Evolutionary conservation across 35 echinoderm and acorn worm species (phyloP).

Genomic region (Heliocidaris tuberculata): DNA sequence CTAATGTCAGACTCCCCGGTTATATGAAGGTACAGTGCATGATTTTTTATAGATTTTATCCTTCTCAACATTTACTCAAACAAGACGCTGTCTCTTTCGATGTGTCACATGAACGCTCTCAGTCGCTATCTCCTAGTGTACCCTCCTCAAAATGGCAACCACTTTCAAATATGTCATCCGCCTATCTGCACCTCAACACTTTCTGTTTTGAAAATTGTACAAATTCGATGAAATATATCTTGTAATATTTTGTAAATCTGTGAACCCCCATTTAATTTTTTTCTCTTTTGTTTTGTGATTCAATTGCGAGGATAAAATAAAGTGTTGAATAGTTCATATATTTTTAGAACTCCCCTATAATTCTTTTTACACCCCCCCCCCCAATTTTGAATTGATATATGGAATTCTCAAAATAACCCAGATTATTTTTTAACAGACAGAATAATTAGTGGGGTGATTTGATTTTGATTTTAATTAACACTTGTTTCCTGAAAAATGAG

Average conservation of each 20-base stretch:
- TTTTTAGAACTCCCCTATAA: background rate
- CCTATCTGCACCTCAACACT: background rate
- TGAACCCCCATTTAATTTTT: background rate
- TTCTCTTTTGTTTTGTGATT: background rate
- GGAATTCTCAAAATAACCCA: too few species aligned
- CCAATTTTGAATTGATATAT: background rate
- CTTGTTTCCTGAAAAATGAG: background rate
- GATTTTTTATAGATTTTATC: background rate
- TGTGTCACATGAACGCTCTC: conserved; percentile 4
- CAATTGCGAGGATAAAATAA: background rate
- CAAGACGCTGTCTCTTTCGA: background rate
- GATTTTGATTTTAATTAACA: background rate
- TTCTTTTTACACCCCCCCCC: background rate
- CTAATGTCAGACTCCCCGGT: conserved; percentile 40
- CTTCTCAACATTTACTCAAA: background rate
- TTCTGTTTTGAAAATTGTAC: background rate
- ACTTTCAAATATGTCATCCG: background rate
- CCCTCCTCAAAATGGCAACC: background rate
- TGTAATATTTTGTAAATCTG: conserved; percentile 3
- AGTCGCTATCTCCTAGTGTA: background rate
- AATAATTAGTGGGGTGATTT: too few species aligned
- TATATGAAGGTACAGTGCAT: conserved; percentile 52
- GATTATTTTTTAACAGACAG: too few species aligned
- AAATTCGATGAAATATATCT: background rate
- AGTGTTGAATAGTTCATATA: background rate